phyloP scores from a whole-genome alignment of 2,797 vertebrate genomes.

The Avahi laniger region DNA sequence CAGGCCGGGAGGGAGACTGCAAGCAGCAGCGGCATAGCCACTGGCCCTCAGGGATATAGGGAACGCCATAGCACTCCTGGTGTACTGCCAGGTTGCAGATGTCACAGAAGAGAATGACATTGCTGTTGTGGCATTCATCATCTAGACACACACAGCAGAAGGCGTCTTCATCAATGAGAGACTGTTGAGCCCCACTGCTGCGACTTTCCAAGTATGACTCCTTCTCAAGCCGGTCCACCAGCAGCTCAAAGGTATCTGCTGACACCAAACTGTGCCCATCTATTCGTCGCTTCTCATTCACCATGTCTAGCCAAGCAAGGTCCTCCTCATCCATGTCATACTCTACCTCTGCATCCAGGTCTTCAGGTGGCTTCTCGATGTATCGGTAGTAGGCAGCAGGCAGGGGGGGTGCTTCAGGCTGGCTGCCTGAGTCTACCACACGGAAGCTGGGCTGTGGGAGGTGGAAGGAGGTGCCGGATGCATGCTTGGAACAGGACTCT shows the following conservation, averaged over 20 bases:
- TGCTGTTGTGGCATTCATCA: slow-evolving; percentile 98
- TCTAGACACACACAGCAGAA: slow-evolving; percentile 98
- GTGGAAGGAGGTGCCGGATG: slow-evolving; percentile 77
- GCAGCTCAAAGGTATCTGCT: slow-evolving; percentile 94
- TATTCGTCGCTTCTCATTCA: slow-evolving; percentile 94
- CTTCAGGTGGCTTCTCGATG: slow-evolving; percentile 92
- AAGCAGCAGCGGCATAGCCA: slow-evolving; percentile 99
- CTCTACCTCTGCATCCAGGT: slow-evolving; percentile 94
- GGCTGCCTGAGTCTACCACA: slow-evolving; percentile 86
- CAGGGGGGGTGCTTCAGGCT: slow-evolving; percentile 89
- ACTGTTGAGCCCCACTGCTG: slow-evolving; percentile 92
- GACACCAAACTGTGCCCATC: slow-evolving; percentile 93
- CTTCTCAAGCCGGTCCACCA: slow-evolving; percentile 95
- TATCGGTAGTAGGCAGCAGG: slow-evolving; percentile 93
- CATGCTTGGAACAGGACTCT: slow-evolving; percentile 88
- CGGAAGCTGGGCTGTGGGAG: slow-evolving; percentile 95
- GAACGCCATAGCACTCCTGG: slow-evolving; percentile 99
- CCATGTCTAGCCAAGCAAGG: slow-evolving; percentile 96
- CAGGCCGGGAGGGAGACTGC: slow-evolving; percentile 95
- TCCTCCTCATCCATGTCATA: slow-evolving; percentile 99
- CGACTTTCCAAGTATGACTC: slow-evolving; percentile 96
- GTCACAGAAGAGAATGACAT: slow-evolving; percentile 98
- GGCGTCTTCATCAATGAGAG: slow-evolving; percentile 94
- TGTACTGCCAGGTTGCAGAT: slow-evolving; percentile 99
- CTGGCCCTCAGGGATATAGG: slow-evolving; percentile 98